Evolutionary conservation across 2,113 vertebrate genomes (phyloP), one percentile per base, ranked within the genome.

Genomic region (Scomber scombrus): DNA sequence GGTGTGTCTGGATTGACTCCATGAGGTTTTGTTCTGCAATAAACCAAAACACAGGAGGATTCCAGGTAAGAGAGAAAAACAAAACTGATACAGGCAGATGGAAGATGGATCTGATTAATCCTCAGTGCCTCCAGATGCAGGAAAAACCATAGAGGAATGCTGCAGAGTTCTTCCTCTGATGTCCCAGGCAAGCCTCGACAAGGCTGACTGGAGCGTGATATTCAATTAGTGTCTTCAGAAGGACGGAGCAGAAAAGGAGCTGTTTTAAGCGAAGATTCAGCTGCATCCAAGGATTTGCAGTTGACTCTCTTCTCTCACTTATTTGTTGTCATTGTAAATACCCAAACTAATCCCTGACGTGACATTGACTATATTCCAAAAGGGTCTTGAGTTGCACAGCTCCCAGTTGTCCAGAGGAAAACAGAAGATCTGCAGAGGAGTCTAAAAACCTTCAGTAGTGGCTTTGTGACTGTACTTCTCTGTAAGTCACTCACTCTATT

Each of bases 131-230:
- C 9, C 4, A 56, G 62, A 72, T 72, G 66, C 45, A 75, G 64
- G 49, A 45, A 61, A 75, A 75, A 50, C 14, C 13, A 1, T 50
- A 13, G 34, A 83, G 69, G 77, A 89, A 88, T 86, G 75, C 18
- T 80, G 19, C 18, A 72, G 60, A 84, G 70, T 79, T 89, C 50
- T 55, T 69, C 47, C 16, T 12, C 60, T 16, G 57, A 64, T 2
- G 58, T 74, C 29, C 43, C 16, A 70, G 69, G 67, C 89, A 89
- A 88, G 91, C 77, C 90, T 64, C 64, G 58, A 90, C 87, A 89
- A 65, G 76, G 73, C 16, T 18, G 23, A 43, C 29, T 13, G 76
- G 57, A 75, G 83, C 52, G 46, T 56, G 58, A 80, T 69, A 51
- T 65, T 78, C 66, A 89, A 64, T 68, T 49, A 67, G 49, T 77